Evolutionary conservation across 2,797 vertebrate species (phyloP).

Genomic region (Arnoldichthys spilopterus): DNA sequence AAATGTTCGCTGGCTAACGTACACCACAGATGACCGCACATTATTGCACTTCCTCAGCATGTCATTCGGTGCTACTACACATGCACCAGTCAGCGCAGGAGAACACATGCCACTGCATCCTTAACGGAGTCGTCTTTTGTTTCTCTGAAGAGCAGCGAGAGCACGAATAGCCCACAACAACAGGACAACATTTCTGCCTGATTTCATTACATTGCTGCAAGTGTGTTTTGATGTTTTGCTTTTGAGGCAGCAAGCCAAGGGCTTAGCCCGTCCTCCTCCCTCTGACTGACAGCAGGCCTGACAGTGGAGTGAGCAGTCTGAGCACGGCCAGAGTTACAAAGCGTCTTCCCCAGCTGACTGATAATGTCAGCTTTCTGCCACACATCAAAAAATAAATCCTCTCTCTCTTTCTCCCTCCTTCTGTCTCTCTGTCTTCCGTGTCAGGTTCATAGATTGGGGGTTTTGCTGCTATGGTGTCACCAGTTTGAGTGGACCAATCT

Average conservation of each 20-base stretch:
- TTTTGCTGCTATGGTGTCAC: conserved; percentile 14
- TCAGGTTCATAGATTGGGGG: not conserved
- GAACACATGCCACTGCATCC: not conserved
- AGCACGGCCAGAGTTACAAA: conserved; percentile 16
- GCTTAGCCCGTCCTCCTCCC: conserved; percentile 15
- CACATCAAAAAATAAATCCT: conserved; percentile 17
- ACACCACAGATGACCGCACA: not conserved
- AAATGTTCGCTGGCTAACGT: not conserved
- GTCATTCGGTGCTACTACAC: conserved; percentile 21
- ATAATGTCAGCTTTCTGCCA: conserved; percentile 44
- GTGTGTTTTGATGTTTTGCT: conserved; percentile 46
- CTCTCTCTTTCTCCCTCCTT: not conserved
- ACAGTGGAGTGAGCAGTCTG: conserved; percentile 14
- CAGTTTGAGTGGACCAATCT: conserved; percentile 16
- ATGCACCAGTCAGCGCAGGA: conserved; percentile 10
- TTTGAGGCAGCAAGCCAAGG: conserved; percentile 34
- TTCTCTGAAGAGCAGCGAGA: conserved; percentile 30
- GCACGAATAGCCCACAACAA: conserved; percentile 49
- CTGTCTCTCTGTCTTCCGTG: not conserved
- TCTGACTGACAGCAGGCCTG: conserved; percentile 31
- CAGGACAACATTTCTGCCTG: conserved; percentile 49
- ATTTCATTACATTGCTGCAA: conserved; percentile 57
- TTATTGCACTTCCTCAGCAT: conserved; percentile 5
- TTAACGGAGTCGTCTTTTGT: conserved; percentile 40
- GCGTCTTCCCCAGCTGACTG: conserved; percentile 40